These are phyloP conservation scores for Dichetophora obliterata DNA, from an alignment of 2,888 invertebrate species.

Conservation along the genomic window DNA sequence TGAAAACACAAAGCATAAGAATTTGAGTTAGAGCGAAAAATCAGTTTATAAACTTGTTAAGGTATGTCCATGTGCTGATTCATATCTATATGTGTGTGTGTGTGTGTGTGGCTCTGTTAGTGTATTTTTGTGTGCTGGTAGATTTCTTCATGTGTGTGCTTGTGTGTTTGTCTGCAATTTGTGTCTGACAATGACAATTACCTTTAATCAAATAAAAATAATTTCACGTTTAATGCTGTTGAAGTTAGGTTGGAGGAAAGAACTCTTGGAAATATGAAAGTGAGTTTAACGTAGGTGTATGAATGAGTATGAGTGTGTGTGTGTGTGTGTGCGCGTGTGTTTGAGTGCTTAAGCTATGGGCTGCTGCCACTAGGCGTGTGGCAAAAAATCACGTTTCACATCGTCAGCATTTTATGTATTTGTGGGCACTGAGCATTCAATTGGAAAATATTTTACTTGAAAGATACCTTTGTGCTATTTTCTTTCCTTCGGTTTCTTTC, in stretches of 20 bases:
- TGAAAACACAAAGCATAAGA: too few species aligned
- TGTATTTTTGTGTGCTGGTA: conserved; percentile 7
- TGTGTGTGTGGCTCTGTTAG: neutral
- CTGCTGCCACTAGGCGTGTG: too few species aligned
- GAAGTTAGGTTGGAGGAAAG: neutral
- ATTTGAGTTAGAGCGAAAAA: too few species aligned
- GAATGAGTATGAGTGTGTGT: too few species aligned
- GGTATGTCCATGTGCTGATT: too few species aligned
- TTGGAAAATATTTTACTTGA: conserved; percentile 14
- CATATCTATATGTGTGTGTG: too few species aligned
- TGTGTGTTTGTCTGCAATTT: conserved; percentile 23
- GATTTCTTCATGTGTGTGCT: neutral
- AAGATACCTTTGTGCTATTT: neutral
- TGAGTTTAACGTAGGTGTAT: neutral
- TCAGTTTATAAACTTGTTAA: too few species aligned
- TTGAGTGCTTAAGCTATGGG: neutral
- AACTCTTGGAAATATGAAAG: neutral
- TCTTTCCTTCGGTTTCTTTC: conserved; percentile 15
- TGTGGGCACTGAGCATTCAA: conserved; percentile 15
- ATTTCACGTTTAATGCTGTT: conserved; percentile 28
- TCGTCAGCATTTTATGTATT: neutral
- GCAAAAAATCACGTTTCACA: too few species aligned
- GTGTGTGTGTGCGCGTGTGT: neutral
- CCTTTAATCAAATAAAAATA: conserved; percentile 43
- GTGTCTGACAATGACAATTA: conserved; percentile 39